Evolutionary conservation across 2,113 vertebrate species (phyloP).

Genomic region (Laticauda laticaudata): DNA sequence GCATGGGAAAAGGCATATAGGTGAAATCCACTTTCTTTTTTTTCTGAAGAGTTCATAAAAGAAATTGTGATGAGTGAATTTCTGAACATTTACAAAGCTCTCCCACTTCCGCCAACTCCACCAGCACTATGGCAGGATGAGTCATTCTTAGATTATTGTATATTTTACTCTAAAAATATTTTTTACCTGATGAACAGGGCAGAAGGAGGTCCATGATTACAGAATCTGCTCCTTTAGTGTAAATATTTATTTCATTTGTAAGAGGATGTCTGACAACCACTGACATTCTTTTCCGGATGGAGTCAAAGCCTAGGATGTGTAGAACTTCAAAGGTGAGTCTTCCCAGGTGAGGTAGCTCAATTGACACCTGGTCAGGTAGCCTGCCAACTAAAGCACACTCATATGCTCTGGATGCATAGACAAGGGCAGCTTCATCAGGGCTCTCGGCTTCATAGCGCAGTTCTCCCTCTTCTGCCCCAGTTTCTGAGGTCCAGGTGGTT

Average conservation of each 20-base stretch:
- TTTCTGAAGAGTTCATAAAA: background rate
- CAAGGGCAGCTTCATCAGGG: constrained; percentile 93
- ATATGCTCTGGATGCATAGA: constrained; percentile 92
- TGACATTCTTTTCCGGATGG: constrained; percentile 92
- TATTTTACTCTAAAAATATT: constrained; percentile 2
- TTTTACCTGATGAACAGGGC: constrained; percentile 76
- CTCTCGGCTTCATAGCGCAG: constrained; percentile 93
- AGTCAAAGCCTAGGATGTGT: constrained; percentile 93
- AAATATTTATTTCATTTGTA: constrained; percentile 90
- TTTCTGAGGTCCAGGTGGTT: constrained; percentile 38
- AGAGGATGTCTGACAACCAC: constrained; percentile 94
- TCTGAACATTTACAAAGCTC: background rate
- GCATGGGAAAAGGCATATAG: background rate
- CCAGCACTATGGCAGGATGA: background rate
- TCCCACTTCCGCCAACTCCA: background rate
- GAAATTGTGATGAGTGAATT: background rate
- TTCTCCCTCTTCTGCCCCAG: constrained; percentile 69
- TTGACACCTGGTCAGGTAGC: constrained; percentile 87
- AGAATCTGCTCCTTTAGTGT: constrained; percentile 96
- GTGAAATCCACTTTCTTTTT: constrained; percentile 11
- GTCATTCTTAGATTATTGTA: background rate
- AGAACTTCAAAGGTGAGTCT: constrained; percentile 90
- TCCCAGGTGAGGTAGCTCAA: constrained; percentile 92
- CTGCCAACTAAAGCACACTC: constrained; percentile 87
- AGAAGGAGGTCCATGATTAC: constrained; percentile 91